A percentile compares a stretch with the other conserved stretches of the same genome.
Evolutionary conservation across 2,113 vertebrate genomes (phyloP).

Genomic region (Elachura formosa): DNA sequence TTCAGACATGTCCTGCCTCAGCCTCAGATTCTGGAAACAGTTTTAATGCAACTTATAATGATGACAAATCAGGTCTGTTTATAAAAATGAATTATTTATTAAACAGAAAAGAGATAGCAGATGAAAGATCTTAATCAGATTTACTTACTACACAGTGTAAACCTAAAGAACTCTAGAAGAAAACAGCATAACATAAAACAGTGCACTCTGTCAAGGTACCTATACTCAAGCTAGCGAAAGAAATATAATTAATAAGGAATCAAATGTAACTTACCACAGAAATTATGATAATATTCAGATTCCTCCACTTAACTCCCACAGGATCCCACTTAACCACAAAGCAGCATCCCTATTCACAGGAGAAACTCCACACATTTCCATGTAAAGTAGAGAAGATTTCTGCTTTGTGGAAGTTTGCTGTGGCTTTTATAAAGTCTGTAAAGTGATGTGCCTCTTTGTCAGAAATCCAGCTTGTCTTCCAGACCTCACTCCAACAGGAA

Average conservation of each 20-base stretch:
- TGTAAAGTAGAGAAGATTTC: not conserved
- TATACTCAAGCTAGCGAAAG: not conserved
- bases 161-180: too few species aligned
- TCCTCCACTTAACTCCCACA: not conserved
- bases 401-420: not conserved
- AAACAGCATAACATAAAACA: not conserved
- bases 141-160: not conserved
- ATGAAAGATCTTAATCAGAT: not conserved
- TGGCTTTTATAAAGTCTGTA: not conserved
- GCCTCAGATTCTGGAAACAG: not conserved
- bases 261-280: not conserved
- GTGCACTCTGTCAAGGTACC: not conserved
- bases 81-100: not conserved
- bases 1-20: not conserved
- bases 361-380: not conserved
- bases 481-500: not conserved
- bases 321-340: not conserved
- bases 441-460: not conserved
- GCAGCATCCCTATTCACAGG: not conserved
- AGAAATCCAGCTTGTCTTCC: not conserved
- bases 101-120: not conserved
- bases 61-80: not conserved
- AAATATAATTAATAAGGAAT: not conserved
- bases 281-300: not conserved
- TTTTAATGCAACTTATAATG: not conserved